Base-by-base conservation (phyloP, 2,888 invertebrate species). In the Cenopis cana region DNA sequence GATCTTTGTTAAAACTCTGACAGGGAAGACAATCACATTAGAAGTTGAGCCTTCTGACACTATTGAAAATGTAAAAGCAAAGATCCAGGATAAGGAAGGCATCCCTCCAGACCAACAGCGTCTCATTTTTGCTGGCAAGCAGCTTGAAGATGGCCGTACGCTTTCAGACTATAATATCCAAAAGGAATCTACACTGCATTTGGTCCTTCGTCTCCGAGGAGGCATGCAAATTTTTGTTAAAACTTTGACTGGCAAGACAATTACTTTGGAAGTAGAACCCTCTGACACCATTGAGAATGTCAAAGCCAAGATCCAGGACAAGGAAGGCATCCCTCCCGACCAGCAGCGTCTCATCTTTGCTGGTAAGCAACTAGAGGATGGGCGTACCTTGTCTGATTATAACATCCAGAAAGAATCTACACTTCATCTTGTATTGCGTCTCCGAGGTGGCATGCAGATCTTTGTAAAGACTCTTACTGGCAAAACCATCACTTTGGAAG, bases 181-280 rank as follows among this genome's bases (percentile, higher is more conserved):
- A 2, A 89, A 89, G 0, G 89, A 89, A 17, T 88, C 88, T 0
- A 89, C 89, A 0, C 84, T 89, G 0, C 89, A 89, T 10, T 38
- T 89, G 4, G 89, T 88, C 0, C 33, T 89, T 3, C 85, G 89
- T 78, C 86, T 89, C 0, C 80, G 89, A 11, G 89, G 85, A 50
- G 90, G 90, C 20, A 90, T 90, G 90, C 90, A 90, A 65, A 90
- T 90, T 0, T 90, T 90, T 33, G 90, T 90, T 0, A 89, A 89
- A 14, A 89, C 89, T 0, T 64, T 89, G 0, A 89, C 89, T 2
- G 89, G 89, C 0, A 89, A 89, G 1, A 89, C 89, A 0, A 89
- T 89, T 10, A 89, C 89, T 0, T 68, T 89, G 0, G 89, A 89
- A 6, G 89, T 89, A 0, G 89, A 89, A 2, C 72, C 89, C 0